Percentiles rank a stretch among this genome's conserved stretches.
Evolutionary conservation across 92 coral and sea anemone species (phyloP).

Genomic region (Epizoanthus illoricatus): DNA sequence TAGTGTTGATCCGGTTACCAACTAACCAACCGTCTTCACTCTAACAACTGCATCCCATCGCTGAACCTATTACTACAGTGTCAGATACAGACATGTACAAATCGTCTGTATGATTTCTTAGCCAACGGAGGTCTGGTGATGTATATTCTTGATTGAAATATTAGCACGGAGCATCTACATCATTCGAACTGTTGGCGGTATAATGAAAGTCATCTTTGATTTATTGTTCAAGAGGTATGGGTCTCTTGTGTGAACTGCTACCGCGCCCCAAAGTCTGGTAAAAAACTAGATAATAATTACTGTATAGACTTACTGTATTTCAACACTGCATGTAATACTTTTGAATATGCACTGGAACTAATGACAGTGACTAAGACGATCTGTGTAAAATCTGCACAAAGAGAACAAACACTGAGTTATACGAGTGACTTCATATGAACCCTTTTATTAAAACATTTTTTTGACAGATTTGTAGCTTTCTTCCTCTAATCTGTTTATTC

Average conservation of each 20-base stretch:
- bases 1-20: too few species aligned
- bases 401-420: too few species aligned
- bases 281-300: background rate
- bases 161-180: background rate
- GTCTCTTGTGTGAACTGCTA: background rate
- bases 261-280: conserved; percentile 28
- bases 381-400: too few species aligned
- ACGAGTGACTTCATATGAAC: too few species aligned
- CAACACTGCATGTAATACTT: background rate
- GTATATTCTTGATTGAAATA: background rate
- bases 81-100: background rate
- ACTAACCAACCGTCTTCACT: too few species aligned
- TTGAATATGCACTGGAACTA: background rate
- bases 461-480: background rate
- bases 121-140: background rate
- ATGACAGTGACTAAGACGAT: too few species aligned
- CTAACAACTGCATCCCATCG: too few species aligned
- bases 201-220: background rate
- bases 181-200: conserved; percentile 5
- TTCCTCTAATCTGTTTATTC: background rate
- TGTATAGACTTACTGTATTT: background rate
- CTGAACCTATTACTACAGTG: too few species aligned
- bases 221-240: background rate
- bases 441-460: background rate
- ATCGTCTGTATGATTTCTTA: background rate